A percentile compares a stretch with the other conserved stretches of the same genome.
phyloP scores from a whole-genome alignment of 2,888 invertebrate species.

The Callosobruchus maculatus region DNA sequence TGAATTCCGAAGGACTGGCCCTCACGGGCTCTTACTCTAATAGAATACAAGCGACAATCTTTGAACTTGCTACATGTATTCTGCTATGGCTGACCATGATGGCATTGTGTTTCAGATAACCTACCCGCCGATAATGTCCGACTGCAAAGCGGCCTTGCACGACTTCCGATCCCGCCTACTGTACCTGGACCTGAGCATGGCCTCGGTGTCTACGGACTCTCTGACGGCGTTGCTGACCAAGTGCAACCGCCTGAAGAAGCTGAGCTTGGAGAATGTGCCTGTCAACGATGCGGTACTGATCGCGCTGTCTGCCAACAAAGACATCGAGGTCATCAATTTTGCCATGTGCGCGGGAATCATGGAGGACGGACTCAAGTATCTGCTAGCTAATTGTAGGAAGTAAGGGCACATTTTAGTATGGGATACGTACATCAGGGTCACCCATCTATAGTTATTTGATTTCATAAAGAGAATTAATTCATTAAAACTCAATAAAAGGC shows the following conservation, averaged over 20 bases:
- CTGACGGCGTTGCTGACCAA: conserved; percentile 59
- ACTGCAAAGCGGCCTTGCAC: conserved; percentile 40
- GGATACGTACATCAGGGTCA: too few relatives aligned
- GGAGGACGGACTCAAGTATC: conserved; percentile 57
- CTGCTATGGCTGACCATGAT: not conserved
- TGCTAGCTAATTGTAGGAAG: conserved; percentile 61
- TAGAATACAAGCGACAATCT: too few relatives aligned
- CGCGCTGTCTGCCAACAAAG: conserved; percentile 62
- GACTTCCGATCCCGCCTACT: conserved; percentile 62
- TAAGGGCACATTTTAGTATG: conserved; percentile 38
- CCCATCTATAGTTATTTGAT: too few relatives aligned
- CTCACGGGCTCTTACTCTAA: too few relatives aligned
- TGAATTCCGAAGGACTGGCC: too few relatives aligned
- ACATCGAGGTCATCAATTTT: conserved; percentile 78
- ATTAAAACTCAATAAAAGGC: too few relatives aligned
- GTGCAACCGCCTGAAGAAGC: conserved; percentile 70
- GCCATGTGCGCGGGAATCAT: conserved; percentile 76
- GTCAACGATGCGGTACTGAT: conserved; percentile 63
- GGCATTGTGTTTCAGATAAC: conserved; percentile 42
- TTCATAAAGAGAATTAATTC: too few relatives aligned
- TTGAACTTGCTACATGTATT: not conserved
- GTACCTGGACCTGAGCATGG: conserved; percentile 84
- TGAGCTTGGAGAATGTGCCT: conserved; percentile 78
- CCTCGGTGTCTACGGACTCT: conserved; percentile 57
- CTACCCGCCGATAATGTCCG: conserved; percentile 53